Conservation (phyloP, 1,140 invertebrate genomes). For the Augochlora pura region DNA sequence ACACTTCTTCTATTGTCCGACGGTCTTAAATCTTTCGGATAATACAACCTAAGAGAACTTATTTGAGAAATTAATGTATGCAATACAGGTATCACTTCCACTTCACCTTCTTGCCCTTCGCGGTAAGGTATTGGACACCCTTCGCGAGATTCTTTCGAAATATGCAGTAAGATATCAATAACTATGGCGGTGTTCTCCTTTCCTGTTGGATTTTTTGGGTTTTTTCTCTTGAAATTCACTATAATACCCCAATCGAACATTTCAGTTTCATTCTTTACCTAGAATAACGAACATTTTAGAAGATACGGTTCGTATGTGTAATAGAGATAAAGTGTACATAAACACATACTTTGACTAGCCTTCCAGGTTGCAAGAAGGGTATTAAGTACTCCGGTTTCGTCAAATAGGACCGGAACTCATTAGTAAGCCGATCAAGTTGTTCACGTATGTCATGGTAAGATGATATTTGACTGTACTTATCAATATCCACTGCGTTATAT, state of each 20-base stretch:
- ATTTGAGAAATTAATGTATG: conserved; percentile 92
- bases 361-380: conserved; percentile 96
- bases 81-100: conserved; percentile 94
- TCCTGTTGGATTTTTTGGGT: conserved; percentile 81
- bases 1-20: conserved; percentile 92
- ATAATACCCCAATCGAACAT: conserved; percentile 98
- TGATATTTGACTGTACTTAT: conserved; percentile 89
- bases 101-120: conserved; percentile 87
- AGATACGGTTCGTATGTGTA: background rate
- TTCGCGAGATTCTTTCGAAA: conserved; percentile 83
- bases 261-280: conserved; percentile 91
- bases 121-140: conserved; percentile 84
- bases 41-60: conserved; percentile 93
- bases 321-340: conserved; percentile 19
- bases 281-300: conserved; percentile 46
- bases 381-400: conserved; percentile 93
- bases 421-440: conserved; percentile 88
- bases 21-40: conserved; percentile 93
- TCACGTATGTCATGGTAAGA: conserved; percentile 92
- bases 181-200: conserved; percentile 84
- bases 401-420: conserved; percentile 89
- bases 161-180: conserved; percentile 91
- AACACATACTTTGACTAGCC: conserved; percentile 90
- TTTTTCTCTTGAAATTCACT: conserved; percentile 93
- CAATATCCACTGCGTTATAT: conserved; percentile 84